phyloP scores from a whole-genome alignment of 2,113 vertebrate species.

The Protobothrops mucrosquamatus region DNA sequence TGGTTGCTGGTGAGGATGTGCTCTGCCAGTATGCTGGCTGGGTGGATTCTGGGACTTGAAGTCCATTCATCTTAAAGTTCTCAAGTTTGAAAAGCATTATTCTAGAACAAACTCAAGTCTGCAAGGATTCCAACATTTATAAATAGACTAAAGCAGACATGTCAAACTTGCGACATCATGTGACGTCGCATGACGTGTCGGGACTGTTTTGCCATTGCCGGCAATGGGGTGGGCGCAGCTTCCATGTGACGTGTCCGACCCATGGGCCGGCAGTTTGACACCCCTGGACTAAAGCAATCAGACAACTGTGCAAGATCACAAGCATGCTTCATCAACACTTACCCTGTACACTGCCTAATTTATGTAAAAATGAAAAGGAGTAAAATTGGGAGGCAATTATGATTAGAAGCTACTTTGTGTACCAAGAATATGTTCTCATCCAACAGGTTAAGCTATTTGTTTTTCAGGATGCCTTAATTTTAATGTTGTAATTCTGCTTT shows the following conservation, averaged over 20 bases:
- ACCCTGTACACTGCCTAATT: not conserved
- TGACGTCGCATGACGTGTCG: too few species aligned
- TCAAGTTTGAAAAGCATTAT: not conserved
- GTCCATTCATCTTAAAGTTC: not conserved
- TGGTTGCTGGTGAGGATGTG: not conserved
- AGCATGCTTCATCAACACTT: not conserved
- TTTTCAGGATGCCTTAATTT: not conserved
- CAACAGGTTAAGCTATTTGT: too few species aligned
- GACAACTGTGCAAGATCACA: not conserved
- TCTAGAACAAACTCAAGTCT: not conserved
- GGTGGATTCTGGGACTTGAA: not conserved
- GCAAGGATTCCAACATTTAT: not conserved
- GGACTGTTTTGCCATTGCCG: too few species aligned
- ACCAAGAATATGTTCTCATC: not conserved
- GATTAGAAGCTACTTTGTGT: not conserved
- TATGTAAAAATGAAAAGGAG: not conserved
- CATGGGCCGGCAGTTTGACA: too few species aligned
- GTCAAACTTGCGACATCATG: too few species aligned
- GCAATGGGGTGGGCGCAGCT: too few species aligned
- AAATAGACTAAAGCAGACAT: not conserved
- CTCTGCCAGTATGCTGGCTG: not conserved
- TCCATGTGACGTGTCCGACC: fast-evolving
- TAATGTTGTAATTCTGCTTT: not conserved
- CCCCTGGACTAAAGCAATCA: not conserved
- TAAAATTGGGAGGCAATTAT: not conserved